Percentiles rank a stretch among this genome's conserved stretches.
phyloP scores from a whole-genome alignment of 2,888 invertebrate genomes.

The Prosapia bicincta region DNA sequence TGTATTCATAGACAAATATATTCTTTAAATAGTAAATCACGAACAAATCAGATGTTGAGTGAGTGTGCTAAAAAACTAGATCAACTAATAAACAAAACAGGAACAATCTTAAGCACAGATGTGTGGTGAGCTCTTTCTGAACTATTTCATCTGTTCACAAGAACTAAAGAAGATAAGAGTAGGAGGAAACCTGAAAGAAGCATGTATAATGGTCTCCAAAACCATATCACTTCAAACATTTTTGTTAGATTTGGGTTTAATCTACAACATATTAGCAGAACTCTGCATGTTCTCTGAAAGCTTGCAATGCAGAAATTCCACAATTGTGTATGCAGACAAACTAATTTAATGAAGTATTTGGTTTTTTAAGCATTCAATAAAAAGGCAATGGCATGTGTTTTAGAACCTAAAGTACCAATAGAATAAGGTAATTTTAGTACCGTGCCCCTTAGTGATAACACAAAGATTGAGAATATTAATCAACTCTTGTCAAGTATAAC shows the following conservation, averaged over 20 bases:
- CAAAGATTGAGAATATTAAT: no score
- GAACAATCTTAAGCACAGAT: neutral
- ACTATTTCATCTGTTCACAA: neutral
- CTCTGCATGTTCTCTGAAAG: neutral
- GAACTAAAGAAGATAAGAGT: neutral
- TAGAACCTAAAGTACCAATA: neutral
- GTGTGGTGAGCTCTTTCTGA: neutral
- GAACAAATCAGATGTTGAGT: neutral
- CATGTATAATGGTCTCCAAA: neutral
- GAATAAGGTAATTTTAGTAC: no score
- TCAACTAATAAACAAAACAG: neutral
- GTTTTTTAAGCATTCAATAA: neutral
- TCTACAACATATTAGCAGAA: neutral
- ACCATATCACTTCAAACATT: neutral
- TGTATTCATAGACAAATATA: neutral
- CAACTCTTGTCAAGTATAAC: neutral
- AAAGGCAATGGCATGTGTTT: no score
- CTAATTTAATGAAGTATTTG: neutral
- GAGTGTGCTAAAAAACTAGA: neutral
- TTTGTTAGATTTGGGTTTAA: neutral
- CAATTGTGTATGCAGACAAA: neutral
- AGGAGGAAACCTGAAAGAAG: neutral
- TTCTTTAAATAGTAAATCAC: neutral
- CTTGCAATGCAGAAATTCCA: neutral
- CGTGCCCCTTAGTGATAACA: no score